phyloP scores from a whole-genome alignment of 2,113 vertebrate species.

The Taurulus bubalis region DNA sequence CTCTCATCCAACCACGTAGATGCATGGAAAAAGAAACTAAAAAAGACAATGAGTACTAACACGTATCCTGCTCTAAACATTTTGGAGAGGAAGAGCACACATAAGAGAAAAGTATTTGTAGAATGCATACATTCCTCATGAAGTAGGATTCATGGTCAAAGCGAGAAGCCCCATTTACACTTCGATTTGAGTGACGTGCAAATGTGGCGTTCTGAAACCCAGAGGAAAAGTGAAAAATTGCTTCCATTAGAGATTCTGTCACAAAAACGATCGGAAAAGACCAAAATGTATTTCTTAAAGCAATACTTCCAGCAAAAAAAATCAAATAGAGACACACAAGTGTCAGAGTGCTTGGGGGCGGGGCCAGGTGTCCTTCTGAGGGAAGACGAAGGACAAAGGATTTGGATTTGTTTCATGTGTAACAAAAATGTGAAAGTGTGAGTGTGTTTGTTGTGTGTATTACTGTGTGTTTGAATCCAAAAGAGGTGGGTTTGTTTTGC shows the following conservation, averaged over 20 bases:
- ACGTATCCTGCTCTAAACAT: constrained; percentile 28
- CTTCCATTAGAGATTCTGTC: constrained; percentile 50
- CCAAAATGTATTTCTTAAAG: constrained; percentile 82
- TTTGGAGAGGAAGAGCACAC: constrained; percentile 33
- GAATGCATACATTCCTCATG: constrained; percentile 27
- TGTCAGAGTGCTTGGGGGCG: constrained; percentile 25
- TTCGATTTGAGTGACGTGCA: constrained; percentile 9
- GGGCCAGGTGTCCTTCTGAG: neutral
- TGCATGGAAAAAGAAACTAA: constrained; percentile 51
- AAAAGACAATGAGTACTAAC: constrained; percentile 24
- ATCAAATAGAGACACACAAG: neutral
- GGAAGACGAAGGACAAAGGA: constrained; percentile 45
- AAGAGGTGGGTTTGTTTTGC: constrained; percentile 49
- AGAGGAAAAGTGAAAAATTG: constrained; percentile 8
- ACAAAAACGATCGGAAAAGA: constrained; percentile 60
- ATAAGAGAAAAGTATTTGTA: neutral
- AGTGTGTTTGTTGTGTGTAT: constrained; percentile 42
- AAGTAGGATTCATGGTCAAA: constrained; percentile 4
- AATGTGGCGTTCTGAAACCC: neutral
- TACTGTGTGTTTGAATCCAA: constrained; percentile 53
- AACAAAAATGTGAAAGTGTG: constrained; percentile 60
- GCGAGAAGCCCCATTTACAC: constrained; percentile 17
- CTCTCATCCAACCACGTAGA: constrained; percentile 56
- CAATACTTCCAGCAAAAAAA: constrained; percentile 84
- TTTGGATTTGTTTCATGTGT: constrained; percentile 62